Conservation (phyloP, 1,140 invertebrate genomes). For the Dendrolimus punctatus region DNA sequence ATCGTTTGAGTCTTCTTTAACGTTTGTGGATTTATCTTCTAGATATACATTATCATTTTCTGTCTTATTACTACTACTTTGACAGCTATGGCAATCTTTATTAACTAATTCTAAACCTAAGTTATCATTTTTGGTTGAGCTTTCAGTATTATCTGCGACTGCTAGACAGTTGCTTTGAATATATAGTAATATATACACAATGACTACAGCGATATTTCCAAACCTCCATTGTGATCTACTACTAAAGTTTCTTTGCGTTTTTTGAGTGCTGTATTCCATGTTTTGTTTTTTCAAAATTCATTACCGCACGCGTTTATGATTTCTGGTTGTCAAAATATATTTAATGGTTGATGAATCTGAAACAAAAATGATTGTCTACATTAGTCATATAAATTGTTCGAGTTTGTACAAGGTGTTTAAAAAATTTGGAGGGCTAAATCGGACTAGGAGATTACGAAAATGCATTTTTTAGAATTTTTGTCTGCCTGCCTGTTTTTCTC, state of each 20-base stretch:
- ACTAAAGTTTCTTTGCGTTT: constrained; percentile 14
- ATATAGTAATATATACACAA: constrained; percentile 41
- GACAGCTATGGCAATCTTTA: constrained; percentile 59
- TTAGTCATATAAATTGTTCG: no score
- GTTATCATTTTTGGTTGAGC: constrained; percentile 43
- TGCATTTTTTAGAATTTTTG: no score
- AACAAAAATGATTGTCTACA: constrained; percentile 3
- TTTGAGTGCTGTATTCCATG: constrained; percentile 34
- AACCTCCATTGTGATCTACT: constrained; percentile 41
- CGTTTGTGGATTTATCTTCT: no score
- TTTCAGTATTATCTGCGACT: constrained; percentile 26
- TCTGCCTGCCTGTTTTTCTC: no score
- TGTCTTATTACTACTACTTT: constrained; percentile 35
- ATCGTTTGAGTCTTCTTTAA: constrained; percentile 13
- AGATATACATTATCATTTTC: constrained; percentile 16
- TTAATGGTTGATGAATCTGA: constrained; percentile 3
- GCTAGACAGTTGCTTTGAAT: constrained; percentile 34
- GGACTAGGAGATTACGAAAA: no score
- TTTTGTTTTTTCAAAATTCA: constrained; percentile 21
- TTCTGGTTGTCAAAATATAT: neutral
- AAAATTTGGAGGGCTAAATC: no score
- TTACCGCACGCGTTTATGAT: constrained; percentile 6
- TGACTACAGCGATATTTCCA: constrained; percentile 27
- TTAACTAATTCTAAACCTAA: constrained; percentile 46
- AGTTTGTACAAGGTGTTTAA: no score